phyloP scores from a whole-genome alignment of 2,113 vertebrate species.

The Coptodon rendalli region DNA sequence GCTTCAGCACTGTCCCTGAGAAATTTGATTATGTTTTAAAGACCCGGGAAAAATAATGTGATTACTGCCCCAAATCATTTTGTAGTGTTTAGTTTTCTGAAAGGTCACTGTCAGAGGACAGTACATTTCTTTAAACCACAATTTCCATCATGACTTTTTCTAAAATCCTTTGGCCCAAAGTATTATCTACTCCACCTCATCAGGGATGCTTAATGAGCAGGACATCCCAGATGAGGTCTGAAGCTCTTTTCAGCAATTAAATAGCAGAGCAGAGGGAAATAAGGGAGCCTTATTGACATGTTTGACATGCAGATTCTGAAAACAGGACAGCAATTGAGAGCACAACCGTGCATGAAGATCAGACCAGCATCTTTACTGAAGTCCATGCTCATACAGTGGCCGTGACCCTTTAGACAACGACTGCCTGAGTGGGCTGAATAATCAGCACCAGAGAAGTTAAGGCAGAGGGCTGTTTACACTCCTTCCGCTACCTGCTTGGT shows the following conservation, averaged over 20 bases:
- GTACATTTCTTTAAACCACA: background rate
- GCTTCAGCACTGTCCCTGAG: background rate
- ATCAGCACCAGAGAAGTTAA: background rate
- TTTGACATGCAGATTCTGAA: background rate
- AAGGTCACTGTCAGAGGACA: background rate
- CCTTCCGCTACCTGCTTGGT: background rate
- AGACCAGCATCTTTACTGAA: background rate
- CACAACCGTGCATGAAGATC: background rate
- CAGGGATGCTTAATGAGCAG: slow-evolving; percentile 27
- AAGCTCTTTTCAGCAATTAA: background rate
- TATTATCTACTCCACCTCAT: background rate
- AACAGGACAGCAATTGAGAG: background rate
- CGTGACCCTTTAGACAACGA: background rate
- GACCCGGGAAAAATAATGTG: background rate
- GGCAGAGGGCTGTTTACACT: background rate
- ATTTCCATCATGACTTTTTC: background rate
- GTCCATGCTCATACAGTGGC: background rate
- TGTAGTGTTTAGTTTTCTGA: background rate
- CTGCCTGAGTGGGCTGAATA: background rate
- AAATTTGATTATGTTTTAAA: background rate
- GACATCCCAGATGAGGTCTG: slow-evolving; percentile 19
- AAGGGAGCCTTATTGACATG: background rate
- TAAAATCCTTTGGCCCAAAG: background rate
- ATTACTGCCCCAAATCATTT: background rate
- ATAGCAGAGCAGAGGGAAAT: background rate